Evolutionary conservation across 37 sponge, comb jelly and placozoan species (phyloP).

Genomic region (Oopsacas minuta): DNA sequence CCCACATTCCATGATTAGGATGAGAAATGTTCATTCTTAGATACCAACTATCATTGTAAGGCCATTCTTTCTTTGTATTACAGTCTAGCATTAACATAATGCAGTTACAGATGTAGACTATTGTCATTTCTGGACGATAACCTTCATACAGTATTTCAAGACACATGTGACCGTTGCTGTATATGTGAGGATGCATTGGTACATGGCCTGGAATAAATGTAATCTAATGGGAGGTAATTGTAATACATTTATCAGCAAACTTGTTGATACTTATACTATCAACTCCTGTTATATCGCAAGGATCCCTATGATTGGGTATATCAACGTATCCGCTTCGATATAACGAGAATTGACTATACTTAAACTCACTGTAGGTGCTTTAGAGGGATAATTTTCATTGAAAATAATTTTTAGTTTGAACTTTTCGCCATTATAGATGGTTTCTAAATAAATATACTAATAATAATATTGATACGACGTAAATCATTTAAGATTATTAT

Average conservation of each 20-base stretch:
- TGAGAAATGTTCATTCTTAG: neutral
- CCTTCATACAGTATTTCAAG: conserved; percentile 85
- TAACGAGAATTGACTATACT: neutral
- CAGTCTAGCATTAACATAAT: conserved; percentile 88
- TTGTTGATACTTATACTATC: too few relatives aligned
- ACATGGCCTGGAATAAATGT: conserved; percentile 37
- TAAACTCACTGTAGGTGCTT: conserved; percentile 71
- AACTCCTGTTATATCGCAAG: too few relatives aligned
- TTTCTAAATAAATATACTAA: conserved; percentile 24
- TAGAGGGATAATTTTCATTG: conserved; percentile 65
- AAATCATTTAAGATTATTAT: neutral
- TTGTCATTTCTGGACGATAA: conserved; percentile 86
- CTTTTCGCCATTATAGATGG: conserved; percentile 73
- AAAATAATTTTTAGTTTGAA: conserved; percentile 69
- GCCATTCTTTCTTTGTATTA: conserved; percentile 57
- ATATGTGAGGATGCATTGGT: conserved; percentile 91
- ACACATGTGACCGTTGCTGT: conserved; percentile 97
- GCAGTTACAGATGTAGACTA: conserved; percentile 71
- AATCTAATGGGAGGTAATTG: conserved; percentile 29
- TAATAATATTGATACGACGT: neutral
- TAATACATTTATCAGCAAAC: neutral
- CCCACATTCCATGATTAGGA: conserved; percentile 15
- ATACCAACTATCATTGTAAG: neutral
- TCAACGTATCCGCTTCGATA: too few relatives aligned
- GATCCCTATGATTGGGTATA: too few relatives aligned